These are phyloP conservation scores for Holacanthella duospinosa DNA, from an alignment of 2,888 invertebrate species.

Conservation along the genomic window DNA sequence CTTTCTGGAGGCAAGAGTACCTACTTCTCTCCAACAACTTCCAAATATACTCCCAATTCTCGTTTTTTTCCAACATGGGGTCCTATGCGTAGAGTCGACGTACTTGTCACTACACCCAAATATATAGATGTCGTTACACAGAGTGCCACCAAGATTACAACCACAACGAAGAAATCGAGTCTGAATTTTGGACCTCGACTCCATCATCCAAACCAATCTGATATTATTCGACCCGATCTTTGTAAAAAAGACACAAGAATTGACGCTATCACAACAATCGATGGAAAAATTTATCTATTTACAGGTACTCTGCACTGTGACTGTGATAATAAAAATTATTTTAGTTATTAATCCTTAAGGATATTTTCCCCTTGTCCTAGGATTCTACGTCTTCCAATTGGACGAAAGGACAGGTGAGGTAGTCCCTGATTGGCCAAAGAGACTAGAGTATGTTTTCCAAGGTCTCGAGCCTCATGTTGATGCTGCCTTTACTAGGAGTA, in stretches of 20 bases:
- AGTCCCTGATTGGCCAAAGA: slow-evolving; percentile 16
- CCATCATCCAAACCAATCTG: background rate
- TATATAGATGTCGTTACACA: background rate
- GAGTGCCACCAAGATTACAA: background rate
- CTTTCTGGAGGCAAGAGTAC: background rate
- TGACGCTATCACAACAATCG: slow-evolving; percentile 26
- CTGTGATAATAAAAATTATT: background rate
- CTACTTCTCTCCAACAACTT: background rate
- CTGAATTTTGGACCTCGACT: background rate
- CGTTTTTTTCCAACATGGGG: no score
- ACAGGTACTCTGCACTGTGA: slow-evolving; percentile 10
- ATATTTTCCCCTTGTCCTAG: no score
- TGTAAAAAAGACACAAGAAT: slow-evolving; percentile 17
- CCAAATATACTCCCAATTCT: no score
- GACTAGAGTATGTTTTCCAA: slow-evolving; percentile 22
- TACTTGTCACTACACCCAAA: background rate
- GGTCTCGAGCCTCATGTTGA: slow-evolving; percentile 25
- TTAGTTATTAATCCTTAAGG: background rate
- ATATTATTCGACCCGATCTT: slow-evolving; percentile 12
- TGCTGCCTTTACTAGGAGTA: slow-evolving; percentile 26
- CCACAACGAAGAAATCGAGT: background rate
- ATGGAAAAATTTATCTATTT: slow-evolving; percentile 23
- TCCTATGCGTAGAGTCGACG: no score
- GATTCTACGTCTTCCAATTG: slow-evolving; percentile 21
- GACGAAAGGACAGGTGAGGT: slow-evolving; percentile 18